Percentiles rank a stretch among this genome's conserved stretches.
These are phyloP conservation scores for Macrotis lagotis DNA, from an alignment of 2,113 vertebrate species.

Conservation along the genomic window DNA sequence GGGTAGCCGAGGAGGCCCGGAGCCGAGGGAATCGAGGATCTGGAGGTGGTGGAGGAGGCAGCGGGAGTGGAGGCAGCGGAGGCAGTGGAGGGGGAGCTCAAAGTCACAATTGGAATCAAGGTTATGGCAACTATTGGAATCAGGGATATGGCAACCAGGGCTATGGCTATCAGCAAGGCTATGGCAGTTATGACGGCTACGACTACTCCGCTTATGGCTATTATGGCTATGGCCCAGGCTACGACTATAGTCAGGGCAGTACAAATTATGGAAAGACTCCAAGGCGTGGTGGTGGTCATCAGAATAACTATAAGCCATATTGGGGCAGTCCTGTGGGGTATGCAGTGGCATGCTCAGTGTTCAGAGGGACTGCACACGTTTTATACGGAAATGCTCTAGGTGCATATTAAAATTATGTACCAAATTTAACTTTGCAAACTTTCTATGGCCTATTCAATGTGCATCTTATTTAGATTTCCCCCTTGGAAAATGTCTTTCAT, in stretches of 20 bases:
- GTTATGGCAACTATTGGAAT: too few relatives aligned
- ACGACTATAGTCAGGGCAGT: constrained; percentile 99
- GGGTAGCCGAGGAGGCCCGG: constrained; percentile 86
- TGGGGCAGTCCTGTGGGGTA: constrained; percentile 97
- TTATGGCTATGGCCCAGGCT: constrained; percentile 97
- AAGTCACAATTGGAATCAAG: constrained; percentile 98
- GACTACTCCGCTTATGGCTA: constrained; percentile 96
- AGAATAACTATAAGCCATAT: constrained; percentile 99
- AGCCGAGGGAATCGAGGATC: constrained; percentile 91
- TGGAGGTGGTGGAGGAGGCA: constrained; percentile 83
- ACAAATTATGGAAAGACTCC: too few relatives aligned
- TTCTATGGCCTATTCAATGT: constrained; percentile 89
- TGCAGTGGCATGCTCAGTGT: constrained; percentile 85
- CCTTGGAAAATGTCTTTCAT: constrained; percentile 87
- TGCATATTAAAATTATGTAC: constrained; percentile 87
- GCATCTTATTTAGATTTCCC: constrained; percentile 87
- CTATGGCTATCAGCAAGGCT: constrained; percentile 93
- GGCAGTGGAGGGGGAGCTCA: constrained; percentile 83
- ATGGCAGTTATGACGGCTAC: too few relatives aligned
- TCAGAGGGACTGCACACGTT: constrained; percentile 84
- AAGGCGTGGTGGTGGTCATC: constrained; percentile 98
- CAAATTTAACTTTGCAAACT: constrained; percentile 90
- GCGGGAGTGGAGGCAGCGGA: constrained; percentile 77
- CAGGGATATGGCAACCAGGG: too few relatives aligned
- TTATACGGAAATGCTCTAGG: constrained; percentile 85